Percentiles rank a stretch among this genome's conserved stretches.
Conservation (phyloP, 1,140 invertebrate genomes). For the Drosophila grimshawi region DNA sequence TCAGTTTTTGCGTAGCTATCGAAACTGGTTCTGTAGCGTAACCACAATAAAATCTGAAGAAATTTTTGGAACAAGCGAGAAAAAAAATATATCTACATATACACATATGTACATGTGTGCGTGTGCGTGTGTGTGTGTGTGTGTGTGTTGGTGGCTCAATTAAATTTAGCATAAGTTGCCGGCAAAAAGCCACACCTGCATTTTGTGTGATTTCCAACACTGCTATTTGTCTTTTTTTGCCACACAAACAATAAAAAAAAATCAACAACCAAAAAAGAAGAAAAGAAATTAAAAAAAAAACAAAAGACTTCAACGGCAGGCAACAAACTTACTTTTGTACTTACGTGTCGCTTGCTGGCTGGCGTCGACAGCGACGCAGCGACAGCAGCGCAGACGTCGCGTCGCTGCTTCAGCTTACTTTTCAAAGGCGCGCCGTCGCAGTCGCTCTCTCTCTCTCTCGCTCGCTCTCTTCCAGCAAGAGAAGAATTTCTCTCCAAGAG, state of each 20-base stretch:
- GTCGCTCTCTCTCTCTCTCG: constrained; percentile 45
- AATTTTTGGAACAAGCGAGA: constrained; percentile 25
- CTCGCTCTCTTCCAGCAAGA: constrained; percentile 16
- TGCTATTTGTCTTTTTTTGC: not conserved
- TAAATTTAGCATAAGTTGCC: constrained; percentile 37
- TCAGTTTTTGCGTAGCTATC: constrained; percentile 35
- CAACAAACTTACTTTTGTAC: constrained; percentile 54
- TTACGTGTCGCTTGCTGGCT: constrained; percentile 53
- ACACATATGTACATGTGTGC: not conserved
- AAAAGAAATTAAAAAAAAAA: constrained; percentile 22
- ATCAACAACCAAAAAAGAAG: constrained; percentile 1
- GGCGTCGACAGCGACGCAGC: constrained; percentile 24
- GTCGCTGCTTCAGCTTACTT: constrained; percentile 51
- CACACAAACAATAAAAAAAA: not conserved
- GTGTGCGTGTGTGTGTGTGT: not conserved
- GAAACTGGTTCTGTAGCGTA: constrained; percentile 37
- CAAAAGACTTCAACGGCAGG: constrained; percentile 69
- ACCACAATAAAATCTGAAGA: constrained; percentile 26
- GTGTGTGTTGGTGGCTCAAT: not conserved
- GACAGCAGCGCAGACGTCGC: constrained; percentile 8
- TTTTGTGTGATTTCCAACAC: constrained; percentile 36
- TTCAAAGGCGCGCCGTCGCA: constrained; percentile 67
- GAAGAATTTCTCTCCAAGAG: constrained; percentile 2
- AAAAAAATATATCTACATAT: not conserved
- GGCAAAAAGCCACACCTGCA: constrained; percentile 43